A percentile compares a stretch with the other conserved stretches of the same genome.
Evolutionary conservation across 37 sponge, comb jelly and placozoan species (phyloP).

Genomic region (Oscarella lobularis): DNA sequence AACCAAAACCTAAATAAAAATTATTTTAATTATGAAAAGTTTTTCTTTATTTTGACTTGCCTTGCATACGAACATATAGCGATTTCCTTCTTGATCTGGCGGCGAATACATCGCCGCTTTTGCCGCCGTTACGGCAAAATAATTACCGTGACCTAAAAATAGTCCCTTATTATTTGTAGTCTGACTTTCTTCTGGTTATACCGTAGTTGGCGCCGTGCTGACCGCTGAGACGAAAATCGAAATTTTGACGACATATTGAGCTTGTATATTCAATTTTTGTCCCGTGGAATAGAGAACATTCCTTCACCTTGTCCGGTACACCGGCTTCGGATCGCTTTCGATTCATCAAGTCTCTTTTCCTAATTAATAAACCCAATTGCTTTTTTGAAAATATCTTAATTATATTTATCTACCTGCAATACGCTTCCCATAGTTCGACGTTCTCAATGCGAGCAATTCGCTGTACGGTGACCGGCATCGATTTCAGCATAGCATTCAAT

Average conservation of each 20-base stretch:
- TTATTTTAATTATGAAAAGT: no score
- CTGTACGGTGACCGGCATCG: not conserved
- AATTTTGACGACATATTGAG: not conserved
- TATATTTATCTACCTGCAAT: not conserved
- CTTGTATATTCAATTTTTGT: not conserved
- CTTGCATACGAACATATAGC: not conserved
- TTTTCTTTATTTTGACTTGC: no score
- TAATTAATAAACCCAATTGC: no score
- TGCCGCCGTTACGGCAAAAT: not conserved
- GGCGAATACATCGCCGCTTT: not conserved
- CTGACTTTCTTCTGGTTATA: not conserved
- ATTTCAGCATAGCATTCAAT: not conserved
- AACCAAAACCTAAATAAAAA: not conserved
- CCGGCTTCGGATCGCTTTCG: no score
- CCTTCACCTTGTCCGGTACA: no score
- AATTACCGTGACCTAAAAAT: not conserved
- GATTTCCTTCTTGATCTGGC: not conserved
- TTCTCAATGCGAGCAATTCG: constrained; percentile 2
- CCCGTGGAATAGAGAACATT: not conserved
- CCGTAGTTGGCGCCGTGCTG: not conserved
- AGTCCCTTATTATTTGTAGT: not conserved
- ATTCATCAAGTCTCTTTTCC: no score
- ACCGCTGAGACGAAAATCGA: not conserved
- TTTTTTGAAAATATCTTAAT: no score
- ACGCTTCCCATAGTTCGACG: not conserved